phyloP scores from a whole-genome alignment of 2,888 invertebrate species.

The Iphiclides podalirius region DNA sequence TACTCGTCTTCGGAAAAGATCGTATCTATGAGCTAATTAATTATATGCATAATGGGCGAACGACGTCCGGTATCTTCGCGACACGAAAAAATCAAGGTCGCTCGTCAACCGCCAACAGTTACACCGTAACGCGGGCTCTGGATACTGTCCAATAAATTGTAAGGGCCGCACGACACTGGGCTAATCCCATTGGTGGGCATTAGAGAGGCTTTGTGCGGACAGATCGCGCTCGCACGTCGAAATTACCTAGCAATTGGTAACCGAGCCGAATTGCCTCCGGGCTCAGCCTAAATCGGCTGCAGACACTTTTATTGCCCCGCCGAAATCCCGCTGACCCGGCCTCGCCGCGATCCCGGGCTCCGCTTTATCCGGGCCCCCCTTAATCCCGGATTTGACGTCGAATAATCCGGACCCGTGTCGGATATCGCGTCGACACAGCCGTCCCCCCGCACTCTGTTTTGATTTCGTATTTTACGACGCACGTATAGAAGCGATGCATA shows the following conservation, averaged over 20 bases:
- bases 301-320: constrained; percentile 80
- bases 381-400: constrained; percentile 81
- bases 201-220: constrained; percentile 76
- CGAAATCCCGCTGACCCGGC: constrained; percentile 77
- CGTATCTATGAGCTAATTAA: neutral
- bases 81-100: constrained; percentile 2
- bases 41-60: constrained; percentile 3
- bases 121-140: constrained; percentile 49
- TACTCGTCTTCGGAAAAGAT: no score
- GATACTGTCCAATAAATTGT: constrained; percentile 72
- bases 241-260: constrained; percentile 79
- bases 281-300: constrained; percentile 79
- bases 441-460: constrained; percentile 62
- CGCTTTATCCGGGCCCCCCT: constrained; percentile 71
- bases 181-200: constrained; percentile 77
- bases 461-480: constrained; percentile 61
- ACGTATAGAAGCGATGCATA: constrained; percentile 45
- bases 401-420: constrained; percentile 84
- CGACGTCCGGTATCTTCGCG: neutral
- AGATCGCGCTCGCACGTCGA: constrained; percentile 74
- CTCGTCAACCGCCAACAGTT: constrained; percentile 14
- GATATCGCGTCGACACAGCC: constrained; percentile 81
- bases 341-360: no score
- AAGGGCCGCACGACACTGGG: constrained; percentile 67
- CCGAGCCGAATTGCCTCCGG: constrained; percentile 71